Evolutionary conservation across 2,113 vertebrate species (phyloP).

Genomic region (Trogon surrucura): DNA sequence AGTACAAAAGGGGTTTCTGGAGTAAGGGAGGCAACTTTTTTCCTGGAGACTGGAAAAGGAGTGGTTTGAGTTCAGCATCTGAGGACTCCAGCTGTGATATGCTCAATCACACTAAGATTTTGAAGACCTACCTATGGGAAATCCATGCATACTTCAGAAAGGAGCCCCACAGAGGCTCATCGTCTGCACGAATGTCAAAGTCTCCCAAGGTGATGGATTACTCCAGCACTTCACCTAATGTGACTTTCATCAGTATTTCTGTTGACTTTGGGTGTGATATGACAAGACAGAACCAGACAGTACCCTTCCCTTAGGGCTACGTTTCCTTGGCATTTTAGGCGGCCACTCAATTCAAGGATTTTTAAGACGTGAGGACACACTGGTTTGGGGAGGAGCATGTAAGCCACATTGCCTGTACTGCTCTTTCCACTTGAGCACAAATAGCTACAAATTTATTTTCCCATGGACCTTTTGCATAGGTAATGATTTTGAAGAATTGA

Average conservation of each 20-base stretch:
- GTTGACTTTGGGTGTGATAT: background rate
- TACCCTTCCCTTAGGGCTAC: background rate
- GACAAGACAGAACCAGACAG: background rate
- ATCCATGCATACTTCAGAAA: background rate
- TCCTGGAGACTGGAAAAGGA: background rate
- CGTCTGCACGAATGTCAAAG: background rate
- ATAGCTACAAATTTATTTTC: background rate
- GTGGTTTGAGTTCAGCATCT: background rate
- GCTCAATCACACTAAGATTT: background rate
- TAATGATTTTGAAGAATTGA: background rate
- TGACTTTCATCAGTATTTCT: background rate
- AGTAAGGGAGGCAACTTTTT: background rate
- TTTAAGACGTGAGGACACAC: background rate
- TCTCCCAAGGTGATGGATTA: background rate
- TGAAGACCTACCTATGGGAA: background rate
- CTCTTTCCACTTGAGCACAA: background rate
- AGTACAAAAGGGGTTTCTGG: fast-evolving
- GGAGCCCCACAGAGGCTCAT: background rate
- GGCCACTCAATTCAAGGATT: background rate
- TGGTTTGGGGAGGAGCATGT: fast-evolving
- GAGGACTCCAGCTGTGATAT: background rate
- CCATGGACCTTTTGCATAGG: fast-evolving
- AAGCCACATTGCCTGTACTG: background rate
- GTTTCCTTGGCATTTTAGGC: background rate
- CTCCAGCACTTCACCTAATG: background rate